A percentile compares a stretch with the other conserved stretches of the same genome.
Evolutionary conservation across 2,888 invertebrate genomes (phyloP).

Genomic region (Elysia crispata): DNA sequence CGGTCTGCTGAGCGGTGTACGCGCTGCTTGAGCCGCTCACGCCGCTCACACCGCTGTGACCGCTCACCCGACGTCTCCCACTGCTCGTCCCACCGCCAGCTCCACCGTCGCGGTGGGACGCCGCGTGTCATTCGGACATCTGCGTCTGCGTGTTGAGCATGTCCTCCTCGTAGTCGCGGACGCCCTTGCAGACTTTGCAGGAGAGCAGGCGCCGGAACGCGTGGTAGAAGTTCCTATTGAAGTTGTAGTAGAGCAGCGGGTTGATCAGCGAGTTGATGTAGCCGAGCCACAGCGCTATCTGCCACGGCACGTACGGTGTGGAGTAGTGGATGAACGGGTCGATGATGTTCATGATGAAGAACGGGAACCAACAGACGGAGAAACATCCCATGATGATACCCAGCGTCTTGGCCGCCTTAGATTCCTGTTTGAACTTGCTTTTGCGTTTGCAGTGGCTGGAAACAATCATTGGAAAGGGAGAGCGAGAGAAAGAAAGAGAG

Average conservation of each 20-base stretch:
- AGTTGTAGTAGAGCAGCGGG: conserved; percentile 83
- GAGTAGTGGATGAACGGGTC: conserved; percentile 71
- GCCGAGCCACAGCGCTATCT: conserved; percentile 72
- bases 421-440: conserved; percentile 70
- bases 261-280: conserved; percentile 80
- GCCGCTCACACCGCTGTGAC: conserved; percentile 18
- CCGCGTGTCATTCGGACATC: conserved; percentile 58
- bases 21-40: not conserved
- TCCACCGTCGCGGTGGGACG: conserved; percentile 52
- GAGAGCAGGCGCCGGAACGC: conserved; percentile 67
- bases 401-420: conserved; percentile 73
- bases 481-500: too few species aligned
- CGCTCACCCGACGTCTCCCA: conserved; percentile 30
- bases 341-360: conserved; percentile 72
- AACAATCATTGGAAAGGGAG: too few species aligned
- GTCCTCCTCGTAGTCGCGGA: conserved; percentile 67
- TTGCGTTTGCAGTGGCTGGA: conserved; percentile 55
- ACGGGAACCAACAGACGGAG: conserved; percentile 74
- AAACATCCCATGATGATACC: conserved; percentile 74
- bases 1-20: conserved; percentile 4
- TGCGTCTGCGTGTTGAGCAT: conserved; percentile 54
- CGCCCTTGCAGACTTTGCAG: conserved; percentile 66
- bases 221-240: conserved; percentile 79
- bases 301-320: conserved; percentile 68
- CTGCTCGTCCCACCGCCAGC: not conserved